A percentile compares a stretch with the other conserved stretches of the same genome.
Evolutionary conservation across 2,113 vertebrate genomes (phyloP).

Genomic region (Tringa solitaria): DNA sequence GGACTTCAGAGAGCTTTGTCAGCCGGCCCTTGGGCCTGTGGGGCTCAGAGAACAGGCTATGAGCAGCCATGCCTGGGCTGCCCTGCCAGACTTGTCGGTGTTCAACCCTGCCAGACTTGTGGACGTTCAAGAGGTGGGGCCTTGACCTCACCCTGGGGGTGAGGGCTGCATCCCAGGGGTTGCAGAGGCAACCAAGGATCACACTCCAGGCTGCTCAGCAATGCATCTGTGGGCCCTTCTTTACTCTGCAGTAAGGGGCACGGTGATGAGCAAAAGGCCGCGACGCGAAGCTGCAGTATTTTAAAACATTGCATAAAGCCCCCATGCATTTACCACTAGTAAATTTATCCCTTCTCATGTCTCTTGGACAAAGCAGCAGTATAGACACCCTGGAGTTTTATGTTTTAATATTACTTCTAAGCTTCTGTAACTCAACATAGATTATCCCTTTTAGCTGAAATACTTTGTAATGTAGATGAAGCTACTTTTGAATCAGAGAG

Average conservation of each 20-base stretch:
- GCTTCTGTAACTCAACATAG: background rate
- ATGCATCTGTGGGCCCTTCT: background rate
- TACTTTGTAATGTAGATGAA: background rate
- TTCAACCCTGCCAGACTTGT: background rate
- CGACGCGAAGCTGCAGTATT: accelerated
- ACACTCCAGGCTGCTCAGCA: background rate
- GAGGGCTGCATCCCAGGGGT: background rate
- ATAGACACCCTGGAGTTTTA: background rate
- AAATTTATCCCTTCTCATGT: background rate
- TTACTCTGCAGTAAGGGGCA: background rate
- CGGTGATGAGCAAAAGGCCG: background rate
- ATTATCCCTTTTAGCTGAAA: background rate
- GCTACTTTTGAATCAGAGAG: background rate
- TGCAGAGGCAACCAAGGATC: background rate
- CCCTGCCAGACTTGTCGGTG: background rate
- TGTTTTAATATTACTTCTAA: background rate
- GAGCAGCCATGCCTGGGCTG: background rate
- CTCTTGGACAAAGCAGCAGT: background rate
- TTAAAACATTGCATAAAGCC: background rate
- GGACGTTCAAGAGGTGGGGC: background rate
- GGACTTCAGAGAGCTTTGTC: background rate
- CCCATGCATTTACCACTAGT: background rate
- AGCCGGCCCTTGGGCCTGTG: background rate
- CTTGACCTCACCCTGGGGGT: background rate
- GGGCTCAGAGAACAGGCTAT: background rate